Base-by-base conservation (phyloP, 2,797 vertebrate genomes). In the Chelonia mydas region DNA sequence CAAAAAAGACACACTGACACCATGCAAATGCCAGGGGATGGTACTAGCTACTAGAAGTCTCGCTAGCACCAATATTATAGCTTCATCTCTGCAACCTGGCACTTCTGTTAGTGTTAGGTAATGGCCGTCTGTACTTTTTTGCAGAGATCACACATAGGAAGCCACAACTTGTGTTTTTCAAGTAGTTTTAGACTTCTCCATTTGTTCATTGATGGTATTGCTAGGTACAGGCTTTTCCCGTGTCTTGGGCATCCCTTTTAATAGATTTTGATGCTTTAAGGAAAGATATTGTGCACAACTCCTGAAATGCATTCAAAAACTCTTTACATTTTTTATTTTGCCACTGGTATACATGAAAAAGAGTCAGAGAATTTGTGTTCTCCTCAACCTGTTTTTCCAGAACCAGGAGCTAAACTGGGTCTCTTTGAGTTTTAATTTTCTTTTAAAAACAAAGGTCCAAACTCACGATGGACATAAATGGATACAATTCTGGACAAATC, bases 21-120 rank as follows among this genome's bases (percentile, higher is more conserved):
- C 54, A 55, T 25, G 6, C 7, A 53, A 45, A n/a, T 76, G 17
- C 68, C 41, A 55, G 76, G 79, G 37, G 49, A 37, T 13, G 25
- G 2, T 0, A 0, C 10, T 59, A 50, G 9, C 33, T 87, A 2
- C 49, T 89, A 59, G 1, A 9, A 87, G 68, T 7, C n/a, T 51
- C 49, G 16, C 31, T n/a, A 25, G 28, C 81, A 37, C 7, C 31
- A 68, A 2, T 0, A 0, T 86, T 47, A 49, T 10, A 51, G 37
- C 86, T 85, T 53, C 85, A 9, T 61, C 61, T 59, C 84, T 51
- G 1, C 49, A 61, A 47, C 27, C 2, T 82, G 7, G 3, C 53
- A 9, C 3, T 16, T 45, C 11, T 49, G 3, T 41, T 84, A 83
- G 25, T 21, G 9, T 13, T 84, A 13, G 25, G 53, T 33, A 81